Percentiles rank a stretch among this genome's conserved stretches.
Evolutionary conservation across 2,797 vertebrate genomes (phyloP).

Genomic region (Lepilemur ruficaudatus): DNA sequence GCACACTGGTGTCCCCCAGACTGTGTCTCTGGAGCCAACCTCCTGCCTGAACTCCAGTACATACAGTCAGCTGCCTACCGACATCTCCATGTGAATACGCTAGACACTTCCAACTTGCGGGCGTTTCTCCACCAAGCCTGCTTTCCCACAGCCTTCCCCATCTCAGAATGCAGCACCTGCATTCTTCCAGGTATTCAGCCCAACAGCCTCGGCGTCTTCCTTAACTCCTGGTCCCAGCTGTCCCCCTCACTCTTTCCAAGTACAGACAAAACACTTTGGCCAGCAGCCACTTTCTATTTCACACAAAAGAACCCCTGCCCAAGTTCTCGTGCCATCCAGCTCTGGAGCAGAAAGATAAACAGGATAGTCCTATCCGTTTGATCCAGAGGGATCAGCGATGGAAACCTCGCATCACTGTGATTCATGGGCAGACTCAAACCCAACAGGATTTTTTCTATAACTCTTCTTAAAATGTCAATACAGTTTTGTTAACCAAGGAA

Average conservation of each 20-base stretch:
- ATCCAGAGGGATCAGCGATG: not conserved
- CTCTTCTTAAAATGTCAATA: not conserved
- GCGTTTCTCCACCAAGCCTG: not conserved
- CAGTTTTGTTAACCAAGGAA: not conserved
- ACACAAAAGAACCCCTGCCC: not conserved
- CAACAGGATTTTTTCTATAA: not conserved
- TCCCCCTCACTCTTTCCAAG: not conserved
- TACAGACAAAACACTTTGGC: not conserved
- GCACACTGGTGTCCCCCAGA: not conserved
- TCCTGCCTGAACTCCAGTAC: not conserved
- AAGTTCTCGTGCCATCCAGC: not conserved
- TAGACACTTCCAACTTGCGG: not conserved
- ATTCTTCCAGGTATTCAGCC: not conserved
- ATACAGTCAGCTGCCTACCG: not conserved
- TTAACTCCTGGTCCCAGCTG: not conserved
- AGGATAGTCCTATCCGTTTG: not conserved
- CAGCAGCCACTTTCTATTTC: not conserved
- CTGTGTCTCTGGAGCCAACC: not conserved
- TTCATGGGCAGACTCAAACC: not conserved
- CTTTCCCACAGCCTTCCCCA: not conserved
- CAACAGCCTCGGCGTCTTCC: not conserved
- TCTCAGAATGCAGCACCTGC: not conserved
- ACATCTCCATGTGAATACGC: not conserved
- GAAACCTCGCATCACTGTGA: not conserved
- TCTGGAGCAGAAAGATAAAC: not conserved